Base-by-base conservation (phyloP, 2,888 invertebrate genomes). In the Pedicia rivosa region DNA sequence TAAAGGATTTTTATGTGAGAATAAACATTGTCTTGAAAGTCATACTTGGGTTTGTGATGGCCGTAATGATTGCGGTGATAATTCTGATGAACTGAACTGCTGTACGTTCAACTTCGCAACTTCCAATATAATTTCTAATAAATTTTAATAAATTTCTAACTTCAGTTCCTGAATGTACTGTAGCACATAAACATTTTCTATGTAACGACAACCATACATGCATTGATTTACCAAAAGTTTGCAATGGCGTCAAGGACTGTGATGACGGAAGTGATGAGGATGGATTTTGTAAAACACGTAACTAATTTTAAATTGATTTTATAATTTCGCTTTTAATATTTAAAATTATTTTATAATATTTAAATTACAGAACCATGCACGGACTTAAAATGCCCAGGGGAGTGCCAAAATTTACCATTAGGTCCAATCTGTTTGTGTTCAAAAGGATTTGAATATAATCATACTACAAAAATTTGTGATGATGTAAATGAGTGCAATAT, bases 401-500 rank as follows among this genome's bases (percentile, higher is more conserved):
- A 43, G 47, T 12, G 66, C 65, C 47, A 51, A 56, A 67, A 38
- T 54, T 52, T 45, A 26, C 70, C 72, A 2, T 52, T 50, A 1
- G 72, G 70, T 8, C 57, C 69, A 1, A 52, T 53, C 8, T 82
- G 82, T 50, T 34, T 65, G 2, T 83, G 82, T 47, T 64, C 53
- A 0, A 43, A 39, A 4, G 72, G 66, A 2, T 60, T 47, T 37
- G 46, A 46, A 2, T 47, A 46, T 39, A 42, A 52, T n/a, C 40
- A 42, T 4, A 31, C 39, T 0, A 46, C 43, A 10, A 45, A 55
- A 19, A 43, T 41, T 3, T 62, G 61, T 39, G 47, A 46, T 13
- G 78, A 78, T 46, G 61, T 74, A 4, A 62, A 82, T 50, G 78
- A 78, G 48, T 82, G 82, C 46, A 55, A 65, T 24, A 52, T 56